Base-by-base conservation (phyloP, 2,113 vertebrate species). In the Ictalurus punctatus region DNA sequence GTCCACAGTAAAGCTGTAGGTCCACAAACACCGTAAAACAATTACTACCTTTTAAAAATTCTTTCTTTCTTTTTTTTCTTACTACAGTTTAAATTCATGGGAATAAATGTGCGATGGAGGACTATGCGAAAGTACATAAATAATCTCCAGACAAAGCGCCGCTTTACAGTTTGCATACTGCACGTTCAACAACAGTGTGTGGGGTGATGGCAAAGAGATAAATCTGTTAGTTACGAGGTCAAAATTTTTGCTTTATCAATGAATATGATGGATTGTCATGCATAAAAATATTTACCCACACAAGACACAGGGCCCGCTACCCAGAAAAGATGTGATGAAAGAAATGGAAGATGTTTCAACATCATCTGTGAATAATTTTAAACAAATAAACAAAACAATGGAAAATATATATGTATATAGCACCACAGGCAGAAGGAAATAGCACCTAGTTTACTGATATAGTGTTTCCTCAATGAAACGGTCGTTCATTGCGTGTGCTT, bases 381-480 rank as follows among this genome's bases (percentile, higher is more conserved):
- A 94, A 84, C 91, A 93, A 92, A 93, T 86, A 81, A 61, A 85
- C 65, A 94, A 91, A 93, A 76, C 80, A 86, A 80, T 63, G 84
- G 23, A 85, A 82, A 74, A 78, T 37, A 85, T 85, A 78, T 86
- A 86, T 63, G 80, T 91, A 90, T 90, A 92, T 94, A 99, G 98
- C 98, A 99, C 98, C 98, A 98, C 96, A 95, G 94, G 95, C 92
- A 96, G 93, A 95, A 92, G 93, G 93, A 95, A 94, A 94, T 95
- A 95, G 98, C 98, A 98, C 98, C 98, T 89, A 91, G 89, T 88
- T 93, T 87, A 83, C 92, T 83, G 92, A 92, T 93, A 92, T 94
- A 94, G 92, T 95, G 92, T 92, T 92, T 89, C 92, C 90, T 92
- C 91, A 90, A 93, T 89, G 95, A 95, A 91, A 93, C 94, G 91